Conservation (phyloP, 1,140 invertebrate species). For the Mactra quadrangularis region DNA sequence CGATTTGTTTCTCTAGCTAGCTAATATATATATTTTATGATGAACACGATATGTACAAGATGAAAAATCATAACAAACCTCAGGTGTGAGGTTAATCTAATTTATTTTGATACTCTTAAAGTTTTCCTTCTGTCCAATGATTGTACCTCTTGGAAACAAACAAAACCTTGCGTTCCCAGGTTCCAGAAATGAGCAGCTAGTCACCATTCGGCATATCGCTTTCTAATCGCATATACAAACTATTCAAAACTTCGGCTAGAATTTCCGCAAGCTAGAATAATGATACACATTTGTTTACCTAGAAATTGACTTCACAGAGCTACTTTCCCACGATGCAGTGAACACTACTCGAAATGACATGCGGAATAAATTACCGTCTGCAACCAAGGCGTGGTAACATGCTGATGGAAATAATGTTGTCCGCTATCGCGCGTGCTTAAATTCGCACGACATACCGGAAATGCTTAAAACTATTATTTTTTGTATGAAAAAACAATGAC, state of each 20-base stretch:
- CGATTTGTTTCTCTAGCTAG: too few relatives aligned
- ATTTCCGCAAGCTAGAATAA: constrained; percentile 36
- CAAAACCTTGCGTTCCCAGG: too few relatives aligned
- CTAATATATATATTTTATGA: too few relatives aligned
- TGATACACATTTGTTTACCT: constrained; percentile 58
- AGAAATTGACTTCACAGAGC: constrained; percentile 37
- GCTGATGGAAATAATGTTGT: constrained; percentile 37
- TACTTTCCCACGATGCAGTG: constrained; percentile 45
- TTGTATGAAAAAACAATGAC: background rate
- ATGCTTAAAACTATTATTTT: background rate
- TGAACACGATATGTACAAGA: too few relatives aligned
- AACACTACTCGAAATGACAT: constrained; percentile 49
- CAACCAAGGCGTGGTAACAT: constrained; percentile 35
- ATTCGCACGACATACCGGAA: constrained; percentile 12
- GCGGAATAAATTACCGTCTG: constrained; percentile 57
- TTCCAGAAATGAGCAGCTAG: too few relatives aligned
- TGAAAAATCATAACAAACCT: too few relatives aligned
- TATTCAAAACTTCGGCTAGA: constrained; percentile 37
- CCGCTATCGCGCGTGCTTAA: constrained; percentile 6
- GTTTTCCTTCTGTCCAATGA: too few relatives aligned
- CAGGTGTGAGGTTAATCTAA: too few relatives aligned
- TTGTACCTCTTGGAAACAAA: too few relatives aligned
- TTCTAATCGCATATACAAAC: constrained; percentile 45
- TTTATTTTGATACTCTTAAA: too few relatives aligned
- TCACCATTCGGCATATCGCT: constrained; percentile 19